phyloP scores from a whole-genome alignment of 2,797 vertebrate species.

The Micropoecilia bifurca region DNA sequence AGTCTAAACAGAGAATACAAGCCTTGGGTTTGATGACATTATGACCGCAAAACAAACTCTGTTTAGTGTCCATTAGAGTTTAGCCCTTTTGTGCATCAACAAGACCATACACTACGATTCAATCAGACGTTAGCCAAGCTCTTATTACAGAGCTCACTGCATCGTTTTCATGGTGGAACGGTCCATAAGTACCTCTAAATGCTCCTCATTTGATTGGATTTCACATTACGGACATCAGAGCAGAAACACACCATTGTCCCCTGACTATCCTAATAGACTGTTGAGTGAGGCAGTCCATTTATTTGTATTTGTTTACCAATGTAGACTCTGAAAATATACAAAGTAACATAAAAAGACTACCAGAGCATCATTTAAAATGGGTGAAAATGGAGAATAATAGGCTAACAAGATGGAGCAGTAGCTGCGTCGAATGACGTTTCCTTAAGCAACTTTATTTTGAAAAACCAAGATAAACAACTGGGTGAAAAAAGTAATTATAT shows the following conservation, averaged over 20 bases:
- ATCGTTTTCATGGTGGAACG: constrained; percentile 83
- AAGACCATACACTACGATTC: constrained; percentile 79
- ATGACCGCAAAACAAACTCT: constrained; percentile 74
- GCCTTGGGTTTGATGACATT: constrained; percentile 74
- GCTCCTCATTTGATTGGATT: constrained; percentile 85
- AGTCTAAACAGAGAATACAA: constrained; percentile 67
- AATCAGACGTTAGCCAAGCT: constrained; percentile 81
- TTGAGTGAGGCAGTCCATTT: constrained; percentile 79
- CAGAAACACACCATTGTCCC: constrained; percentile 80
- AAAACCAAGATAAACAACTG: constrained; percentile 23
- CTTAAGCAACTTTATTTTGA: constrained; percentile 22
- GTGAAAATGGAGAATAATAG: constrained; percentile 70
- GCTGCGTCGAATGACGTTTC: constrained; percentile 23
- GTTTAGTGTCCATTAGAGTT: constrained; percentile 77
- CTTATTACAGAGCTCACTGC: constrained; percentile 81
- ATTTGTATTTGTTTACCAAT: constrained; percentile 82
- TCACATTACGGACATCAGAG: constrained; percentile 84
- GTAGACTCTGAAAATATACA: constrained; percentile 64
- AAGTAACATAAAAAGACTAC: constrained; percentile 62
- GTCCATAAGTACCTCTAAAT: constrained; percentile 85
- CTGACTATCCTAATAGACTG: constrained; percentile 81
- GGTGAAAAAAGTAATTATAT: background rate
- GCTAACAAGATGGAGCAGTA: constrained; percentile 44
- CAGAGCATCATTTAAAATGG: constrained; percentile 51
- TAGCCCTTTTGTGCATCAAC: constrained; percentile 74